Evolutionary conservation across 2,888 invertebrate species (phyloP).

Genomic region (Drosophila greeni): DNA sequence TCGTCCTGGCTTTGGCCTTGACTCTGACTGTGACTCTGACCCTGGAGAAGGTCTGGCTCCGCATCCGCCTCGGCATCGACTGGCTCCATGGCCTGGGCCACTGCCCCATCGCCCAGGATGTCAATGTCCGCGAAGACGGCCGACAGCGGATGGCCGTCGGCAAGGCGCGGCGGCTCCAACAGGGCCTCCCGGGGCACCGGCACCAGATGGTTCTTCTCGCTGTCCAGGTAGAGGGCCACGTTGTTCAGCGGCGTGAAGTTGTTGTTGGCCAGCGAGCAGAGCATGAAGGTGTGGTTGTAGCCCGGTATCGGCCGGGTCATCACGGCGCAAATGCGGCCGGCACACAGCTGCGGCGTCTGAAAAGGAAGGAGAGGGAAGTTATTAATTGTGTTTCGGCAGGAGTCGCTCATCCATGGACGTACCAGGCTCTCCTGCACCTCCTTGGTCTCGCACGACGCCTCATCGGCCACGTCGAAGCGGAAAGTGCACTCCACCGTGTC

Average conservation of each 20-base stretch:
- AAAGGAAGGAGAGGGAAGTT: neutral
- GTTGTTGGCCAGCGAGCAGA: constrained; percentile 82
- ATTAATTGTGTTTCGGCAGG: constrained; percentile 7
- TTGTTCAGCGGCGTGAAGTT: constrained; percentile 86
- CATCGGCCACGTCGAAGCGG: constrained; percentile 13
- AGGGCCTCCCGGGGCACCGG: constrained; percentile 71
- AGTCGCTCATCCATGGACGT: neutral
- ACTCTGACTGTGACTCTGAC: neutral
- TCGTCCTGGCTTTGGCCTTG: neutral
- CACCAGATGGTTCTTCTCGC: constrained; percentile 71
- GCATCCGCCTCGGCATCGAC: neutral
- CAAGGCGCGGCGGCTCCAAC: constrained; percentile 56
- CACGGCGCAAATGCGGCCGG: constrained; percentile 76
- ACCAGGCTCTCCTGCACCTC: constrained; percentile 23
- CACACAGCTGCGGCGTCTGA: constrained; percentile 34
- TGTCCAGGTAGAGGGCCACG: constrained; percentile 77
- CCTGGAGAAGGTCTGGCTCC: neutral
- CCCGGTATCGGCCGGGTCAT: constrained; percentile 87
- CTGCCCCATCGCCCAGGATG: constrained; percentile 50
- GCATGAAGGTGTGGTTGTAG: constrained; percentile 86
- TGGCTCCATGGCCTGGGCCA: constrained; percentile 47
- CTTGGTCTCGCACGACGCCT: constrained; percentile 18
- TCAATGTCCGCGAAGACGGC: constrained; percentile 53
- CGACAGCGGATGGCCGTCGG: constrained; percentile 57
- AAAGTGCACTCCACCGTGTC: constrained; percentile 6